Percentiles rank a stretch among this genome's conserved stretches.
phyloP scores from a whole-genome alignment of 2,888 invertebrate species.

The Abrostola triplasia region DNA sequence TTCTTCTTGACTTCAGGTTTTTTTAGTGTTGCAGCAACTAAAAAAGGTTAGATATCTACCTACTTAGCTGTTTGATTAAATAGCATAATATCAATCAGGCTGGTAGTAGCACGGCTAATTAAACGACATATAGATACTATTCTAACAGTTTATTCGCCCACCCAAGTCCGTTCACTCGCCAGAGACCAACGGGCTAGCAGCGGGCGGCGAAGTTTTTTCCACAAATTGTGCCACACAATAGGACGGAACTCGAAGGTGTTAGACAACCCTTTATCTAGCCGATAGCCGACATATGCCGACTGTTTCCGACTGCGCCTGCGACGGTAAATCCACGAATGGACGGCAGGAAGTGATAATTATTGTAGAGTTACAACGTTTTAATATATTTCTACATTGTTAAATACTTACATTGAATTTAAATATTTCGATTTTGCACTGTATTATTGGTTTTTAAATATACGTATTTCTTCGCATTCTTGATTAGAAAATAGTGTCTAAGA shows the following conservation, averaged over 20 bases:
- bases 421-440: background rate
- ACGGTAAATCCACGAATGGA: constrained; percentile 61
- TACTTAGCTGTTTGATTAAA: no score
- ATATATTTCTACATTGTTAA: background rate
- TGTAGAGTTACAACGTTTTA: constrained; percentile 15
- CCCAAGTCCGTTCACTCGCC: constrained; percentile 63
- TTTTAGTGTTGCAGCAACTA: no score
- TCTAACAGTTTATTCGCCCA: background rate
- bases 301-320: constrained; percentile 69
- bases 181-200: constrained; percentile 66
- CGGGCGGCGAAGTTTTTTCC: constrained; percentile 74
- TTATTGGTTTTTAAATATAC: no score
- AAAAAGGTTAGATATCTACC: no score
- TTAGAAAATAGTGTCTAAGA: no score
- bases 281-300: constrained; percentile 71
- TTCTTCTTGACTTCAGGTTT: no score
- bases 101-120: no score
- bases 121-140: no score
- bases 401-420: background rate
- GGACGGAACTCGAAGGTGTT: constrained; percentile 75
- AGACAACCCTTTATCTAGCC: constrained; percentile 80
- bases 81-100: no score
- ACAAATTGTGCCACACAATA: constrained; percentile 76
- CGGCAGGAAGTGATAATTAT: constrained; percentile 36
- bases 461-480: no score